Evolutionary conservation across 2,797 vertebrate genomes (phyloP).

Genomic region (Muscicapa comitata): DNA sequence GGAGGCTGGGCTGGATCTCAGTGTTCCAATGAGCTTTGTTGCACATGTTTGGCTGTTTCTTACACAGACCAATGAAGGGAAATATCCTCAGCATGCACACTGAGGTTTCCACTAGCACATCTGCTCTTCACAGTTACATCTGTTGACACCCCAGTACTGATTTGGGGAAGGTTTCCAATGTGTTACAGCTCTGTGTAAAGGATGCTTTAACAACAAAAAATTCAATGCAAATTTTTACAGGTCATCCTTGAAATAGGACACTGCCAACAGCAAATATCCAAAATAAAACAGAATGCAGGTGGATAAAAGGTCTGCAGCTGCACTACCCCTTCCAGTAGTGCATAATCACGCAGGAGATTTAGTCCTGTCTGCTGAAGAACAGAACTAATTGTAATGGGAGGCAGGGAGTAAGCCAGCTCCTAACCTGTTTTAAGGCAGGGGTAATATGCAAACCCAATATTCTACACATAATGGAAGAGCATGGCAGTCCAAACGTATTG

Average conservation of each 20-base stretch:
- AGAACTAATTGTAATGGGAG: background rate
- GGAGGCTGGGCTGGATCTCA: background rate
- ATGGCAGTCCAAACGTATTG: background rate
- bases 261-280: background rate
- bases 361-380: background rate
- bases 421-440: background rate
- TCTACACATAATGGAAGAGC: background rate
- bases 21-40: background rate
- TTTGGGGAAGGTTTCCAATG: background rate
- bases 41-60: background rate
- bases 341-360: background rate
- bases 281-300: background rate
- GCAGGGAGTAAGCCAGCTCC: background rate
- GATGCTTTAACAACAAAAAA: background rate
- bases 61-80: background rate
- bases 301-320: background rate
- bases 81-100: background rate
- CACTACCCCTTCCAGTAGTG: background rate
- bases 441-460: background rate
- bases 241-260: background rate
- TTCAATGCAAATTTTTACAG: background rate
- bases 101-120: background rate
- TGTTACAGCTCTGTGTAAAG: background rate
- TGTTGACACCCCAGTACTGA: background rate
- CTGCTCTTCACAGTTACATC: background rate